Conservation (phyloP, 1,140 invertebrate genomes). For the Gryllus bimaculatus region DNA sequence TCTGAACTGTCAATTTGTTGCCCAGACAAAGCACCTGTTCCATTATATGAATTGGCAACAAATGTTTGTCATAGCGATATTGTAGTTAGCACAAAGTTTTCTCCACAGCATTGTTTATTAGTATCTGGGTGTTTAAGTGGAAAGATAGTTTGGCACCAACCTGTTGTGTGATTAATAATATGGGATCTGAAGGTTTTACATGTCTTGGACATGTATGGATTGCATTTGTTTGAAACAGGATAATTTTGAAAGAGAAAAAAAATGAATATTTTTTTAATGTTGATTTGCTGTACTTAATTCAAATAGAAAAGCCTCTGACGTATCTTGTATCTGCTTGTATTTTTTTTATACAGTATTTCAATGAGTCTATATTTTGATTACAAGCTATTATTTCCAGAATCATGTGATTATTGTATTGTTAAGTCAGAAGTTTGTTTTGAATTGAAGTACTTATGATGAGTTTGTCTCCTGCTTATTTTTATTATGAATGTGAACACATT, state of each 20-base stretch:
- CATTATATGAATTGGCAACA: constrained; percentile 53
- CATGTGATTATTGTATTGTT: no score
- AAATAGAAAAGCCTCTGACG: not conserved
- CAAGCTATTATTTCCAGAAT: no score
- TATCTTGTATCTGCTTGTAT: not conserved
- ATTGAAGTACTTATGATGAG: no score
- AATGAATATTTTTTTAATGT: not conserved
- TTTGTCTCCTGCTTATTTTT: no score
- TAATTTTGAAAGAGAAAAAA: not conserved
- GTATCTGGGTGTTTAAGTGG: constrained; percentile 83
- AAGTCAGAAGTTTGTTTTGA: no score
- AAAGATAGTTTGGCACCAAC: constrained; percentile 82
- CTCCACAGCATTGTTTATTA: constrained; percentile 69
- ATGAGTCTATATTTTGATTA: no score
- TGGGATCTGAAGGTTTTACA: not conserved
- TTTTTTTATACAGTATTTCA: not conserved
- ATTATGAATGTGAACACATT: no score
- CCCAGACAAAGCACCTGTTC: constrained; percentile 38
- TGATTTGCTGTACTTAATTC: not conserved
- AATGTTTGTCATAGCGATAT: constrained; percentile 68
- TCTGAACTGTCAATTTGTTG: constrained; percentile 65
- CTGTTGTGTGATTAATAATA: constrained; percentile 29
- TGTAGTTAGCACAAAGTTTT: constrained; percentile 87
- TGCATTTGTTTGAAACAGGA: not conserved
- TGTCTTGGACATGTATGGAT: not conserved